A percentile compares a stretch with the other conserved stretches of the same genome.
Evolutionary conservation across 2,797 vertebrate genomes (phyloP).

Genomic region (Typhlichthys subterraneus): DNA sequence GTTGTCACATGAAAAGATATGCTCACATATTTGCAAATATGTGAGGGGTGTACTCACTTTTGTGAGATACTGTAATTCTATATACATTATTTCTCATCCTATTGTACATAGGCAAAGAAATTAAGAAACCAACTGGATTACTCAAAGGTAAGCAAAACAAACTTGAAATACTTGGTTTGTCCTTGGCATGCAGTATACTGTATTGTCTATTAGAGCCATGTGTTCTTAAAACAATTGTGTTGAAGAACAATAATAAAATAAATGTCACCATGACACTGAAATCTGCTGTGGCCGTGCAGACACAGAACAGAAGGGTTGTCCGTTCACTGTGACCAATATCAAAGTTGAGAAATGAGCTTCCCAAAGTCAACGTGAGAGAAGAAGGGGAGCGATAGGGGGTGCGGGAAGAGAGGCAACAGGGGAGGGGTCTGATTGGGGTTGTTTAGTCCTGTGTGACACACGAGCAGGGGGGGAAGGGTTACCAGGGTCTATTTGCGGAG

Average conservation of each 20-base stretch:
- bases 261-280: background rate
- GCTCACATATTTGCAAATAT: too few species aligned
- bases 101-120: constrained; percentile 80
- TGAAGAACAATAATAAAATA: background rate
- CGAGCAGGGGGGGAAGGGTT: constrained; percentile 77
- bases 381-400: constrained; percentile 55
- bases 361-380: constrained; percentile 74
- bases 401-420: constrained; percentile 61
- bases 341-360: constrained; percentile 67
- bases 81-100: constrained; percentile 34
- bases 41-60: too few species aligned
- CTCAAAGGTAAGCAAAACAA: constrained; percentile 80
- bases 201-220: background rate
- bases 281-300: constrained; percentile 13
- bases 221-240: too few species aligned
- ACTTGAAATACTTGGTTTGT: background rate
- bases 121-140: constrained; percentile 84
- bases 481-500: constrained; percentile 81
- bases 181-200: background rate
- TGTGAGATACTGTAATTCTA: too few species aligned
- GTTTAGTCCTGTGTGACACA: constrained; percentile 80
- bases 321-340: constrained; percentile 65
- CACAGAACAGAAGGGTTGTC: constrained; percentile 43
- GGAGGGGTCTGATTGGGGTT: constrained; percentile 68
- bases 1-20: too few species aligned